These are phyloP conservation scores for Xestia xanthographa DNA, from an alignment of 2,888 invertebrate species.

Conservation along the genomic window DNA sequence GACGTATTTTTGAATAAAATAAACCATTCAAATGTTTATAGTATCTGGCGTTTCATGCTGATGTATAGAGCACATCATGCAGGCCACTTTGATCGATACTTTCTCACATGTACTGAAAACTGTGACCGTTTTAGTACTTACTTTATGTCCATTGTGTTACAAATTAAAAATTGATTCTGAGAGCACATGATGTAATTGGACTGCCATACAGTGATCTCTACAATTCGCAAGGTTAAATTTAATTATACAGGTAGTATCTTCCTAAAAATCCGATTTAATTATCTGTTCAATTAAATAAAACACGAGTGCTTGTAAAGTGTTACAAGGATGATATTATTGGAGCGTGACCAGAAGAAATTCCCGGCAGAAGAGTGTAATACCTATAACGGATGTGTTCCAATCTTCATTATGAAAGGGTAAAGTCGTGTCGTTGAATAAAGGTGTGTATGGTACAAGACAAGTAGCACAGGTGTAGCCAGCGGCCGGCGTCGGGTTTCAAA, in stretches of 20 bases:
- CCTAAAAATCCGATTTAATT: not conserved
- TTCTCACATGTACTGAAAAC: conserved; percentile 6
- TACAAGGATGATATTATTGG: conserved; percentile 19
- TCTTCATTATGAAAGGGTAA: conserved; percentile 47
- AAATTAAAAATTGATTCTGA: conserved; percentile 1
- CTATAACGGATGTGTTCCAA: conserved; percentile 30
- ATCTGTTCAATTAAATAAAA: not conserved
- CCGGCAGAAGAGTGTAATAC: not conserved
- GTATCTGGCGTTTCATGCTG: conserved; percentile 8
- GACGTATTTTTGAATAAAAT: conserved; percentile 7
- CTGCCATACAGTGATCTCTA: not conserved
- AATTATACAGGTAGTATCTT: not conserved
- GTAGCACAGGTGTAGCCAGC: conserved; percentile 71
- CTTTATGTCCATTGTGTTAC: conserved; percentile 24
- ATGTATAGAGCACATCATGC: not conserved
- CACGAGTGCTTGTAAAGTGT: conserved; percentile 8
- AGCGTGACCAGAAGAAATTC: conserved; percentile 26
- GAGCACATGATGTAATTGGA: conserved; percentile 19
- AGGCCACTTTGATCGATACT: not conserved
- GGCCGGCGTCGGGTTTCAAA: conserved; percentile 76
- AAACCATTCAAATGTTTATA: not conserved
- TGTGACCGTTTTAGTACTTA: not conserved
- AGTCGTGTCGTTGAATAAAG: conserved; percentile 48
- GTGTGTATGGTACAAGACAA: conserved; percentile 53
- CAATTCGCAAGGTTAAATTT: not conserved